A percentile compares a stretch with the other conserved stretches of the same genome.
These are phyloP conservation scores for Cetoscarus ocellatus DNA, from an alignment of 2,797 vertebrate species.

Conservation along the genomic window DNA sequence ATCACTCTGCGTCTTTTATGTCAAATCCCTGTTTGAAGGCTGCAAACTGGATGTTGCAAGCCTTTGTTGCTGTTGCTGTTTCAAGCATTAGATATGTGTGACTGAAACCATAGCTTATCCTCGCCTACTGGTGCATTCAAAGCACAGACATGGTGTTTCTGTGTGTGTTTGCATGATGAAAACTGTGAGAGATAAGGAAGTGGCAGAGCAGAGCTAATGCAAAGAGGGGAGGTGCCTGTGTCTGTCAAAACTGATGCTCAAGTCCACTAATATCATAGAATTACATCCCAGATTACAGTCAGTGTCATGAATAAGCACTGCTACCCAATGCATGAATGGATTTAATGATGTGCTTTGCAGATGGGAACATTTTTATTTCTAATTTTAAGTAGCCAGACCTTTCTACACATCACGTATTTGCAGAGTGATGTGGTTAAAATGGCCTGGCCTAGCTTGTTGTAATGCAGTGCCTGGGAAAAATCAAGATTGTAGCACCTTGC, in stretches of 20 bases:
- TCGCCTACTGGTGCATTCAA: constrained; percentile 78
- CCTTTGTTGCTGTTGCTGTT: constrained; percentile 75
- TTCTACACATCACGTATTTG: too few species aligned
- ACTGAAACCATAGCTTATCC: constrained; percentile 83
- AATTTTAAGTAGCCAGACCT: too few species aligned
- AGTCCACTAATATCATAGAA: constrained; percentile 28
- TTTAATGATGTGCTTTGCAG: constrained; percentile 33
- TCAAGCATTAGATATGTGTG: constrained; percentile 81
- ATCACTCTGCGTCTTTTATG: background rate
- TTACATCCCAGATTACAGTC: constrained; percentile 33
- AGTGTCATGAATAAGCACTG: constrained; percentile 38
- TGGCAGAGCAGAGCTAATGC: constrained; percentile 68
- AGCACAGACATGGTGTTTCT: constrained; percentile 59
- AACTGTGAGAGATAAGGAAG: constrained; percentile 73
- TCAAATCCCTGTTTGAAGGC: constrained; percentile 68
- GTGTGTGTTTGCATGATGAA: constrained; percentile 63
- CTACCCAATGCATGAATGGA: constrained; percentile 28
- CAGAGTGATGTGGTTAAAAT: background rate
- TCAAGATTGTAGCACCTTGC: too few species aligned
- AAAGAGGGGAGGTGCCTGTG: constrained; percentile 49
- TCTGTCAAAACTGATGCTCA: constrained; percentile 67
- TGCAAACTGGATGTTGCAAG: constrained; percentile 66
- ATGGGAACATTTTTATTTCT: constrained; percentile 25
- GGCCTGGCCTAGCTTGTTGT: background rate
- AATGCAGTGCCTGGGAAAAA: background rate